Evolutionary conservation across 2,888 invertebrate genomes (phyloP).

Genomic region (Autographa gamma): DNA sequence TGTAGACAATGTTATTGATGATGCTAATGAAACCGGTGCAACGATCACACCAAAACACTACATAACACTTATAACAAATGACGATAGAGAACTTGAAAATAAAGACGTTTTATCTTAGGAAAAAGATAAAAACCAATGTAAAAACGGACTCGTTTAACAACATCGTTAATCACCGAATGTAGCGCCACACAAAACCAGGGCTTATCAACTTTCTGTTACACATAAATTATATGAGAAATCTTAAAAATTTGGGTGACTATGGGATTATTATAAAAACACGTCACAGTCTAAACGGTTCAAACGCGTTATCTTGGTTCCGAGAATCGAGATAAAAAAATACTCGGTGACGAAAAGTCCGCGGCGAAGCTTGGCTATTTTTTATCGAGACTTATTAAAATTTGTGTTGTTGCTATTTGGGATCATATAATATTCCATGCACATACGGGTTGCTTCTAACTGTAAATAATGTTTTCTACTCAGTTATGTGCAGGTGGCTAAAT

Average conservation of each 20-base stretch:
- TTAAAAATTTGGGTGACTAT: constrained; percentile 64
- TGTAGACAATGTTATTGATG: constrained; percentile 66
- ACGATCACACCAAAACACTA: constrained; percentile 53
- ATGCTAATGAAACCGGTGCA: constrained; percentile 62
- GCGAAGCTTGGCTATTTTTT: constrained; percentile 60
- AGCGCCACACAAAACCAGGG: constrained; percentile 61
- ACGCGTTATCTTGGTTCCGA: constrained; percentile 74
- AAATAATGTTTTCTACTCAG: neutral
- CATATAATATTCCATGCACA: neutral
- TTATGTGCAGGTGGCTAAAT: neutral
- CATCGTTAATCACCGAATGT: constrained; percentile 58
- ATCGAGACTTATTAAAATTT: constrained; percentile 59
- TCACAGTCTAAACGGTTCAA: constrained; percentile 64
- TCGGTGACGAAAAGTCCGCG: constrained; percentile 66
- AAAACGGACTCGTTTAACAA: constrained; percentile 60
- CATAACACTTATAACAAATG: constrained; percentile 47
- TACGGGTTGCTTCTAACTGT: neutral
- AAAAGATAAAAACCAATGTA: constrained; percentile 60
- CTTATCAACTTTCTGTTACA: constrained; percentile 66
- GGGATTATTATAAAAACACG: constrained; percentile 72
- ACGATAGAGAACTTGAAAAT: constrained; percentile 51
- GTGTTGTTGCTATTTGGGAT: neutral
- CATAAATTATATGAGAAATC: constrained; percentile 64
- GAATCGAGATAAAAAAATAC: constrained; percentile 73
- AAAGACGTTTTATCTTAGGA: constrained; percentile 53